Conservation (phyloP, 2,113 vertebrate genomes). For the Agelaius tricolor region DNA sequence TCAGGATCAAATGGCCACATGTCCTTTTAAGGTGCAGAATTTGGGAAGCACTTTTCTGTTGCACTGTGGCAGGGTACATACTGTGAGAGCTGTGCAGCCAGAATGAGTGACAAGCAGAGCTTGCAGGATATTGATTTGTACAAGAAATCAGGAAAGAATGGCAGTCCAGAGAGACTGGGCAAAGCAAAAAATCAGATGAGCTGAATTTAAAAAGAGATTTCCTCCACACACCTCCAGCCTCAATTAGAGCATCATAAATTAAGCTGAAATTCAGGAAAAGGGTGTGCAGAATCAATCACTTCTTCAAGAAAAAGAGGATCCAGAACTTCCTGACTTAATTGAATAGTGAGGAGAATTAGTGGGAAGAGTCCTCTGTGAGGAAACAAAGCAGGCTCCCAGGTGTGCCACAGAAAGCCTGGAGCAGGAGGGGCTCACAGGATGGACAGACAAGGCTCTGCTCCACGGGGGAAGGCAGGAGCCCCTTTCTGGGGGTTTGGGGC, state of each 20-base stretch:
- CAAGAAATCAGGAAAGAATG: background rate
- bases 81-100: background rate
- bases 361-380: background rate
- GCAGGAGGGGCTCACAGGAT: background rate
- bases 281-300: background rate
- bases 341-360: background rate
- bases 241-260: background rate
- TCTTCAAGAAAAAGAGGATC: background rate
- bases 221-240: background rate
- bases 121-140: background rate
- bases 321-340: background rate
- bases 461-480: background rate
- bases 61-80: background rate
- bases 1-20: background rate
- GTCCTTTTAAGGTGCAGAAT: background rate
- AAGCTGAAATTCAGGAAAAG: conserved; percentile 18
- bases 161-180: background rate
- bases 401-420: background rate
- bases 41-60: background rate
- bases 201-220: background rate
- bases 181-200: background rate
- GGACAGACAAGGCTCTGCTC: background rate
- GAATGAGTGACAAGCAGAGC: background rate
- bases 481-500: background rate
- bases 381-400: background rate